Evolutionary conservation across 2,113 vertebrate species (phyloP), one percentile per base, ranked within the genome.

Genomic region (Fukomys damarensis): DNA sequence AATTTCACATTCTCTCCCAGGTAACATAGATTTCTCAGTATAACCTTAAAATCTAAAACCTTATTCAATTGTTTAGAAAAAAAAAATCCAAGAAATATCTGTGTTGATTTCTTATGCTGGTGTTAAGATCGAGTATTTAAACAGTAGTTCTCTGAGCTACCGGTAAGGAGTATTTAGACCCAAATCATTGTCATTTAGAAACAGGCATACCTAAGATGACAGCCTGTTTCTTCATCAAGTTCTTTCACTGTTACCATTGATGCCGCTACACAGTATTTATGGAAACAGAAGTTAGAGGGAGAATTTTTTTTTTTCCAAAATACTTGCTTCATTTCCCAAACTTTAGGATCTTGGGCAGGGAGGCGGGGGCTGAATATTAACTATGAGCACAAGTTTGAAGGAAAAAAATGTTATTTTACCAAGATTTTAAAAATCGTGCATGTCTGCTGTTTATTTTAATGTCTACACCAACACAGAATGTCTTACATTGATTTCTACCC

Each of bases 361-460:
- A n/a, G n/a, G 93, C 82, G 56, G 46, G 41, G 30, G 85, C 95
- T 97, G 97, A 98, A 97, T 94, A 93, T 95, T 96, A 97, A 14
- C 28, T 95, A 2, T 95, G 95, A 98, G 98, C 98, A 98, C 98
- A 98, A 93, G 95, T 96, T 88, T 94, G 77, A 97, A 87, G 72
- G 8, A 30, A 56, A 7, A 7, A 91, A 63, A 70, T 56, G 46
- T 97, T 68, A 80, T 95, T 97, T 97, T 96, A 95, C 72, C 58
- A 93, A 97, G 70, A 56, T 97, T 98, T 98, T 96, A 68, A 94
- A 97, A 97, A 89, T 92, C 93, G 66, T 97, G 95, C 74, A 91
- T 97, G 93, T 97, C 92, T 98, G 96, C 1, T 0, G 97, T 98
- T 98, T 96, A 87, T 97, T 98, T 98, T 96, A 94, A 54, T 94